Percentiles rank a stretch among this genome's conserved stretches.
phyloP scores from a whole-genome alignment of 2,797 vertebrate genomes.

The Triplophysa bombifrons region DNA sequence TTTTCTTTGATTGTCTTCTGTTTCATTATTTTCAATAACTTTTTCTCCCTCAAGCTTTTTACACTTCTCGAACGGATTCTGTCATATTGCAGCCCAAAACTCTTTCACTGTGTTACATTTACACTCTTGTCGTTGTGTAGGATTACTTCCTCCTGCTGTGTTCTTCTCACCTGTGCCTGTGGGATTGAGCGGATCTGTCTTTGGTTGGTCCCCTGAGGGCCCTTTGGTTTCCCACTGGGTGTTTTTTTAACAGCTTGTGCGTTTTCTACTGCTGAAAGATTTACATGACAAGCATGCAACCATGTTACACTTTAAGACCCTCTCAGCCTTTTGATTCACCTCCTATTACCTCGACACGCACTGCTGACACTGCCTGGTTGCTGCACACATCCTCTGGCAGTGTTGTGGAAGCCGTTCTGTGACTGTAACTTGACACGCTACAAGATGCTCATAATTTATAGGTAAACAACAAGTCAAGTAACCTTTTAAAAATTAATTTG shows the following conservation, averaged over 20 bases:
- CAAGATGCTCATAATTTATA: no score
- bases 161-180: slow-evolving; percentile 28
- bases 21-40: slow-evolving; percentile 18
- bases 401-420: background rate
- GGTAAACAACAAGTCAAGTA: no score
- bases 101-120: slow-evolving; percentile 7
- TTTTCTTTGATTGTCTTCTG: slow-evolving; percentile 4
- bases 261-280: slow-evolving; percentile 22
- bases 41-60: slow-evolving; percentile 1
- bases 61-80: background rate
- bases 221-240: slow-evolving; percentile 14
- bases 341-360: slow-evolving; percentile 3
- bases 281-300: slow-evolving; percentile 16
- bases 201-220: background rate
- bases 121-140: slow-evolving; percentile 1
- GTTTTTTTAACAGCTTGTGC: slow-evolving; percentile 5
- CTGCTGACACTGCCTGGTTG: background rate
- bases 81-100: background rate
- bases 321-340: background rate
- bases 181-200: slow-evolving; percentile 38
- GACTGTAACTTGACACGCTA: background rate
- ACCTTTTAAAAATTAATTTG: no score
- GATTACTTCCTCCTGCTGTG: slow-evolving; percentile 1
- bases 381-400: background rate
- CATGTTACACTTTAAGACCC: background rate